phyloP scores from a whole-genome alignment of 2,113 vertebrate genomes.

The Thalassoma bifasciatum region DNA sequence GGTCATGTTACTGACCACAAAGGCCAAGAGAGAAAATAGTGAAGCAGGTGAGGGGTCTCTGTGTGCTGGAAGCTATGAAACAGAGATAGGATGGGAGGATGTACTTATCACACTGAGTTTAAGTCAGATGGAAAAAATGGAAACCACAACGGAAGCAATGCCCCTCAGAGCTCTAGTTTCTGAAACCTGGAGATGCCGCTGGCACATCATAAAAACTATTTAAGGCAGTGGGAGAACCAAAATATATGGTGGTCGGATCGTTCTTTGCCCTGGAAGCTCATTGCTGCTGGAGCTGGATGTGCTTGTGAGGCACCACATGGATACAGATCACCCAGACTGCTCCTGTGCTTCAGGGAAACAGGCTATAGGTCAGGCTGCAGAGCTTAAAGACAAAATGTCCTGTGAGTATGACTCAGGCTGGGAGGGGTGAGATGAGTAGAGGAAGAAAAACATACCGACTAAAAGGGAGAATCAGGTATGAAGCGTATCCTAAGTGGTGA shows the following conservation, averaged over 20 bases:
- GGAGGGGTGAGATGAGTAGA: background rate
- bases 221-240: slow-evolving; percentile 53
- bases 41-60: slow-evolving; percentile 38
- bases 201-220: slow-evolving; percentile 68
- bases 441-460: slow-evolving; percentile 1
- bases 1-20: slow-evolving; percentile 24
- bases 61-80: slow-evolving; percentile 39
- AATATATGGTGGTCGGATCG: slow-evolving; percentile 48
- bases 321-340: slow-evolving; percentile 57
- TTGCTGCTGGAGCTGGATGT: slow-evolving; percentile 29
- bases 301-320: slow-evolving; percentile 48
- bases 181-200: slow-evolving; percentile 57
- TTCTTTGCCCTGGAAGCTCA: slow-evolving; percentile 29
- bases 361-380: slow-evolving; percentile 49
- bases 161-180: slow-evolving; percentile 58
- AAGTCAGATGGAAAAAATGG: slow-evolving; percentile 62
- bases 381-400: slow-evolving; percentile 47
- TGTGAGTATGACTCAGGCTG: background rate
- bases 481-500: background rate
- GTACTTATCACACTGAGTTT: slow-evolving; percentile 19
- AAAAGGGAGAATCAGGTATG: slow-evolving; percentile 18
- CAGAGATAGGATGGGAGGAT: slow-evolving; percentile 46
- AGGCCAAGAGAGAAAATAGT: slow-evolving; percentile 16
- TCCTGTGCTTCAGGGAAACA: slow-evolving; percentile 54
- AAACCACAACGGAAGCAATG: slow-evolving; percentile 54